phyloP scores from a whole-genome alignment of 2,113 vertebrate species.

The Lophotis ruficrista region DNA sequence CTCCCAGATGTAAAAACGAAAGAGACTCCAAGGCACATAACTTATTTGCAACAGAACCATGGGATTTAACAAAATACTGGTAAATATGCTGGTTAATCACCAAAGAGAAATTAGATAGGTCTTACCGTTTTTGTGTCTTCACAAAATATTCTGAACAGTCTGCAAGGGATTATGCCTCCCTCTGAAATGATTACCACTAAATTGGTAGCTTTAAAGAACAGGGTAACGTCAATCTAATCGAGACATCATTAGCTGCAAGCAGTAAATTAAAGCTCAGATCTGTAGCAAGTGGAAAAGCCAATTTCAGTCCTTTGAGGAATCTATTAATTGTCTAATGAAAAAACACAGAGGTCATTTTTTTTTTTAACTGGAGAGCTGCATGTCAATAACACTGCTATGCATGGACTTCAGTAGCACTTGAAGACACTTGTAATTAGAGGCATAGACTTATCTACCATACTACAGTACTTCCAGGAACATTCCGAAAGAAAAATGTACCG shows the following conservation, averaged over 20 bases:
- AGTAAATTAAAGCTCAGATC: not conserved
- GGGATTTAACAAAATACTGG: not conserved
- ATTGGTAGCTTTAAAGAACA: not conserved
- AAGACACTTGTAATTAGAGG: not conserved
- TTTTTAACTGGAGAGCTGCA: not conserved
- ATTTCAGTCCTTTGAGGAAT: not conserved
- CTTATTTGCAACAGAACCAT: not conserved
- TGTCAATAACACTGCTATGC: not conserved
- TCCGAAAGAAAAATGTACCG: not conserved
- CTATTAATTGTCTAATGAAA: not conserved
- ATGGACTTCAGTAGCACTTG: not conserved
- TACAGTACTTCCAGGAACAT: not conserved
- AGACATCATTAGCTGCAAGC: not conserved
- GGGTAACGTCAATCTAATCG: not conserved
- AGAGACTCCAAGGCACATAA: not conserved
- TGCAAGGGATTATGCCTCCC: not conserved
- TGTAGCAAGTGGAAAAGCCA: not conserved
- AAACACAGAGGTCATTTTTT: accelerated
- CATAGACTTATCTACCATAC: not conserved
- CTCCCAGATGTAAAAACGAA: not conserved
- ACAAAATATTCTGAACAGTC: not conserved
- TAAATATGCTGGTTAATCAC: not conserved
- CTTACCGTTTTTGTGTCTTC: not conserved
- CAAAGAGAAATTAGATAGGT: not conserved
- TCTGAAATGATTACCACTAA: not conserved